These are phyloP conservation scores for Bathynomus jamesi DNA, from an alignment of 1,140 invertebrate genomes.

Conservation along the genomic window DNA sequence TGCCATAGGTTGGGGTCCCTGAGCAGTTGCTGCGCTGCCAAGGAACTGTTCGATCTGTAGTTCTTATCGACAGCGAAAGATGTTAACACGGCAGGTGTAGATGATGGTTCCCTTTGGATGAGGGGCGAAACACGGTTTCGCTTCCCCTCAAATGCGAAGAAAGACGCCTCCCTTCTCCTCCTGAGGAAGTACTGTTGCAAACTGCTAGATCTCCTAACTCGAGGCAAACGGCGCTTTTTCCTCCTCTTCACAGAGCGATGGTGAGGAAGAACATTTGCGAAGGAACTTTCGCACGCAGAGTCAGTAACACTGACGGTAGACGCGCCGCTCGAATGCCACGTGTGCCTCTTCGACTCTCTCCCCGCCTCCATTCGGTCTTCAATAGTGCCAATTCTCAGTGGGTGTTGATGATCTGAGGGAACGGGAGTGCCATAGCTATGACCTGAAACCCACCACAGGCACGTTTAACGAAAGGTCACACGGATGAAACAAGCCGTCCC, in stretches of 20 bases:
- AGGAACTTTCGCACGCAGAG: neutral
- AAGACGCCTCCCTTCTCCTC: neutral
- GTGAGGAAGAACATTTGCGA: neutral
- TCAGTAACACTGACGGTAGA: neutral
- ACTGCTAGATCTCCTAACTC: no score
- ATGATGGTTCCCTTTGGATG: neutral
- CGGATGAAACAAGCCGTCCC: neutral
- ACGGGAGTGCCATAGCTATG: slow-evolving; percentile 49
- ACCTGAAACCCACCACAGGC: slow-evolving; percentile 39
- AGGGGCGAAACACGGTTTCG: neutral
- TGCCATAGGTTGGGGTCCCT: neutral
- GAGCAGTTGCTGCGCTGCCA: neutral
- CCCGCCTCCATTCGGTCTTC: neutral
- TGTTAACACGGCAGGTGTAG: neutral
- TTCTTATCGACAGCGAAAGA: neutral
- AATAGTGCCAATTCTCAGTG: neutral
- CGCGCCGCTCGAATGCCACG: neutral
- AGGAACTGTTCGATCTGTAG: neutral
- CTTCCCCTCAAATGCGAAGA: neutral
- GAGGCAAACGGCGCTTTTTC: no score
- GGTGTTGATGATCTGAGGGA: slow-evolving; percentile 35
- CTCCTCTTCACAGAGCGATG: neutral
- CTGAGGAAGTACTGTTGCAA: neutral
- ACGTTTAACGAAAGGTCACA: neutral
- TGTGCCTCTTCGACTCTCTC: neutral